Evolutionary conservation across 2,113 vertebrate species (phyloP), one percentile per base, ranked within the genome.

Genomic region (Eubucco bourcierii): DNA sequence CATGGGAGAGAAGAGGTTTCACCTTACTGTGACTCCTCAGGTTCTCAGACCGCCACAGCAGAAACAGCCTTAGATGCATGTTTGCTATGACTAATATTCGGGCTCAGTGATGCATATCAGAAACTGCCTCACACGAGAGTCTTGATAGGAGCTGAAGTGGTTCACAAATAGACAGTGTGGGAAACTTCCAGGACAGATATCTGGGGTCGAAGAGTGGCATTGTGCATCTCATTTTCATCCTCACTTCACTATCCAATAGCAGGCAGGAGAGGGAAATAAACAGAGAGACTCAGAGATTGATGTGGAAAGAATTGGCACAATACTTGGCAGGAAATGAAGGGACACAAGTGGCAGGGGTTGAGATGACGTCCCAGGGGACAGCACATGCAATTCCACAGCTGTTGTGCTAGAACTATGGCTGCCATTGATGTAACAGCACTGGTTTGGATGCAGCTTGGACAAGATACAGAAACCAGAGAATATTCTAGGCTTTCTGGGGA

Each of bases 21-120:
- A 47, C n/a, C 52, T 83, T 46, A 18, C 0, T 0, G 29, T 63
- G 65, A 29, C n/a, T 25, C 12, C 80, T 77, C 64, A 55, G 41
- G 68, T 82, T 66, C 29, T 46, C 29, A 16, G 44, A n/a, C 74
- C 78, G 71, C 81, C 72, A 50, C 20, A 73, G 34, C 59, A 76
- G 29, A 33, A 72, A 29, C n/a, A 55, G 55, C 78, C 34, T 47
- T 18, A 37, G 20, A 53, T 15, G 12, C 0, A 4, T 0, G 1
- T 58, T 53, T 33, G 37, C 27, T 68, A 39, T 77, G 28, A 4
- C n/a, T 76, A 12, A 58, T 84, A 65, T 9, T 21, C 18, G 9
- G 12, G 34, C 31, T 80, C n/a, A 12, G 61, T 28, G 47, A 12
- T 79, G 21, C 23, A 1, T 18, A 4, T 60, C 72, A 88, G 56